These are phyloP conservation scores for Castor canadensis DNA, from an alignment of 2,113 vertebrate genomes.

Conservation along the genomic window DNA sequence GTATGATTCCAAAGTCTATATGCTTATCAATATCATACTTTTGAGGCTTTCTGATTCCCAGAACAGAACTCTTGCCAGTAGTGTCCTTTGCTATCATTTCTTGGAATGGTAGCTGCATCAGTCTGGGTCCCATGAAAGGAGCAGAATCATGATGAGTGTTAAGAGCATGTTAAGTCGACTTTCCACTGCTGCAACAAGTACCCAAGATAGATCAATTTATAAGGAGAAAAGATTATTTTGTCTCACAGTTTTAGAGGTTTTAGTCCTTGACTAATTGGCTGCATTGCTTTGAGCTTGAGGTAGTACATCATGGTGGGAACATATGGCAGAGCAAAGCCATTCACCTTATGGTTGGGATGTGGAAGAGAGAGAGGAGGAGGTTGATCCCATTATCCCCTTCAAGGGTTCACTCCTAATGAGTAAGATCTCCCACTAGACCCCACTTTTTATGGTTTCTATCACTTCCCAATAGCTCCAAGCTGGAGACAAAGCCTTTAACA, in stretches of 20 bases:
- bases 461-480: not conserved
- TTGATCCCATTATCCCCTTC: not conserved
- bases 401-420: not conserved
- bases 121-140: not conserved
- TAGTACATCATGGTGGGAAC: not conserved
- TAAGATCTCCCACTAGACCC: not conserved
- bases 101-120: not conserved
- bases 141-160: not conserved
- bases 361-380: not conserved
- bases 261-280: not conserved
- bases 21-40: not conserved
- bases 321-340: not conserved
- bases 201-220: not conserved
- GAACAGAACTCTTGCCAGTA: not conserved
- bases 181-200: not conserved
- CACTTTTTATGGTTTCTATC: not conserved
- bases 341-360: not conserved
- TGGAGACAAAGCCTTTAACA: not conserved
- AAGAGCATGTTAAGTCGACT: not conserved
- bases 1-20: not conserved
- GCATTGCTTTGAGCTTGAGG: not conserved
- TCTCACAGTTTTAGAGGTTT: not conserved
- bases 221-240: not conserved
- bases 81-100: not conserved
- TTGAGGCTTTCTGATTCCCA: not conserved